Evolutionary conservation across 2,888 invertebrate genomes (phyloP).

Genomic region (Eustalomyia histrio): DNA sequence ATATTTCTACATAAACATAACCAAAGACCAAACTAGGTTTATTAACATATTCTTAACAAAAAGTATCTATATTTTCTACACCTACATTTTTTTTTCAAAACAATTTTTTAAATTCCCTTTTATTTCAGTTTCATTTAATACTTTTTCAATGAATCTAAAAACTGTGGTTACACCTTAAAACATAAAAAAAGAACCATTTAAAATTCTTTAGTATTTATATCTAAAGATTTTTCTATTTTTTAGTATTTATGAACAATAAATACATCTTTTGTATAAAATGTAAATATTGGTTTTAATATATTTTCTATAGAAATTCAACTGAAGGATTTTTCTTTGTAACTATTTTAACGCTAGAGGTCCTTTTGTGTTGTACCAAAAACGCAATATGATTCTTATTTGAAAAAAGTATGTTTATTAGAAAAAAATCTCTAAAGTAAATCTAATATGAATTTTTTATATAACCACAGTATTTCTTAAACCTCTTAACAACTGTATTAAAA

Average conservation of each 20-base stretch:
- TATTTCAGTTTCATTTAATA: not conserved
- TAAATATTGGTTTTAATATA: not conserved
- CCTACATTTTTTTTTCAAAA: not conserved
- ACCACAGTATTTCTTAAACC: not conserved
- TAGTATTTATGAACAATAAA: not conserved
- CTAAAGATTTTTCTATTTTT: not conserved
- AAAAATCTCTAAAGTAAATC: not conserved
- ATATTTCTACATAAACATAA: slow-evolving; percentile 47
- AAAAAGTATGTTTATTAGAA: not conserved
- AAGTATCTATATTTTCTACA: not conserved
- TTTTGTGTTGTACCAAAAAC: not conserved
- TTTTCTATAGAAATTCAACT: not conserved
- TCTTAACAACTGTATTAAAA: not conserved
- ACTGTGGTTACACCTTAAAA: not conserved
- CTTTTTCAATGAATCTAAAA: not conserved
- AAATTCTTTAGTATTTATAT: not conserved
- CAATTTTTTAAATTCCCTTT: not conserved
- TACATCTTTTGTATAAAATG: not conserved
- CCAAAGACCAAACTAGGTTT: not conserved
- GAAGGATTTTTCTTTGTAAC: not conserved
- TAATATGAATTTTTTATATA: not conserved
- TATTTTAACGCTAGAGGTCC: not conserved
- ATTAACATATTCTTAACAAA: not conserved
- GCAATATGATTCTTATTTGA: not conserved
- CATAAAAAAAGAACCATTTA: not conserved